Conservation (phyloP, 2,888 invertebrate genomes). For the Eupithecia insigniata region DNA sequence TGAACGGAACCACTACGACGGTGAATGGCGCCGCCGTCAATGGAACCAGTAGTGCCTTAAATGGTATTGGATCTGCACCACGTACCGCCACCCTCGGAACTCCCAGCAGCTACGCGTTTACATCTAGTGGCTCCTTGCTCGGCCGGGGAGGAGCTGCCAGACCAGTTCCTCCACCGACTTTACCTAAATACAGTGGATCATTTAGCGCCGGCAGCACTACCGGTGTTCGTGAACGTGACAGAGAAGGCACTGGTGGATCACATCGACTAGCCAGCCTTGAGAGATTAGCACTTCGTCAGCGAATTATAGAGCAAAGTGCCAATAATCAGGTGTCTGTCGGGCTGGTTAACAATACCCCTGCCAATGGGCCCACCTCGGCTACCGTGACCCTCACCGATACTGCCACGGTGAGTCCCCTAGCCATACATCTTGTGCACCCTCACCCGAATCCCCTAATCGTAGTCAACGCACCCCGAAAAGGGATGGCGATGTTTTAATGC, state of each 20-base stretch:
- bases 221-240: conserved; percentile 86
- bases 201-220: conserved; percentile 89
- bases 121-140: conserved; percentile 85
- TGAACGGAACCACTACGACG: conserved; percentile 84
- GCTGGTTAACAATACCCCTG: conserved; percentile 57
- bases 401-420: conserved; percentile 83
- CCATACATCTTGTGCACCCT: conserved; percentile 76
- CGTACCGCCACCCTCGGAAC: conserved; percentile 80
- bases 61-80: conserved; percentile 77
- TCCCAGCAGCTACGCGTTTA: conserved; percentile 86
- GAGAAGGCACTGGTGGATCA: conserved; percentile 88
- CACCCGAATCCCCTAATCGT: conserved; percentile 74
- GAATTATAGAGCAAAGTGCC: conserved; percentile 88
- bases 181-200: conserved; percentile 91
- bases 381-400: conserved; percentile 82
- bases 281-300: conserved; percentile 91
- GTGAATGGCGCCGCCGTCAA: conserved; percentile 80
- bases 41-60: conserved; percentile 75
- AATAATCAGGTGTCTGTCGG: conserved; percentile 78
- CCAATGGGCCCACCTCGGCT: conserved; percentile 75
- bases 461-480: conserved; percentile 75
- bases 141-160: conserved; percentile 86
- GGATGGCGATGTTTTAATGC: conserved; percentile 73
- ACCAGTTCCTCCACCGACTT: conserved; percentile 90
- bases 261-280: conserved; percentile 92